A percentile compares a stretch with the other conserved stretches of the same genome.
Evolutionary conservation across 2,113 vertebrate species (phyloP).

Genomic region (Anarrhichthys ocellatus): DNA sequence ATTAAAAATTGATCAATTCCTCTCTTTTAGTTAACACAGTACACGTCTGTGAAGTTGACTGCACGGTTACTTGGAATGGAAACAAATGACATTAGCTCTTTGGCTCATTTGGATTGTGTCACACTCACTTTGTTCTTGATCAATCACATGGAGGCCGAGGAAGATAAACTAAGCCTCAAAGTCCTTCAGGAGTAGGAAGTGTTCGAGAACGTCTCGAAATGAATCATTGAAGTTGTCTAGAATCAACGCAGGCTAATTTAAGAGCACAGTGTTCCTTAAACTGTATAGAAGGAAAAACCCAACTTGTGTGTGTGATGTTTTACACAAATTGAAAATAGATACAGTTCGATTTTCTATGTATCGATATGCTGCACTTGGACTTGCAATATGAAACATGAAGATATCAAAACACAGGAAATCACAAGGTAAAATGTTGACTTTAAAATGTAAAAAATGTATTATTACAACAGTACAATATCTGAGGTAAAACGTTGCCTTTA

Average conservation of each 20-base stretch:
- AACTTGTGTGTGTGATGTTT: constrained; percentile 1
- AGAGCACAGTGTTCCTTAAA: neutral
- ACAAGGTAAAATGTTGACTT: neutral
- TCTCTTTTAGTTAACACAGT: constrained; percentile 6
- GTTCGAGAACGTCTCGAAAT: neutral
- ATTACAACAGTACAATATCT: neutral
- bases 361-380: neutral
- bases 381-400: neutral
- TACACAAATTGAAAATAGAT: constrained; percentile 13
- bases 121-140: constrained; percentile 21
- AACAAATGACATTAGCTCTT: constrained; percentile 20
- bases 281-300: neutral
- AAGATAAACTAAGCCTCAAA: neutral
- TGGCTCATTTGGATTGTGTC: constrained; percentile 28
- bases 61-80: neutral
- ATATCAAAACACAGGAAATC: neutral
- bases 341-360: neutral
- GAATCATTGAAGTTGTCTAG: neutral
- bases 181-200: neutral
- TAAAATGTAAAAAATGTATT: neutral
- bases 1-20: constrained; percentile 28
- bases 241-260: neutral
- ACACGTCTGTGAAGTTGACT: neutral
- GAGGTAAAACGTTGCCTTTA: constrained; percentile 21
- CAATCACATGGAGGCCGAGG: constrained; percentile 5